Conservation (phyloP, 2,113 vertebrate genomes). For the Pomatorhinus ruficollis region DNA sequence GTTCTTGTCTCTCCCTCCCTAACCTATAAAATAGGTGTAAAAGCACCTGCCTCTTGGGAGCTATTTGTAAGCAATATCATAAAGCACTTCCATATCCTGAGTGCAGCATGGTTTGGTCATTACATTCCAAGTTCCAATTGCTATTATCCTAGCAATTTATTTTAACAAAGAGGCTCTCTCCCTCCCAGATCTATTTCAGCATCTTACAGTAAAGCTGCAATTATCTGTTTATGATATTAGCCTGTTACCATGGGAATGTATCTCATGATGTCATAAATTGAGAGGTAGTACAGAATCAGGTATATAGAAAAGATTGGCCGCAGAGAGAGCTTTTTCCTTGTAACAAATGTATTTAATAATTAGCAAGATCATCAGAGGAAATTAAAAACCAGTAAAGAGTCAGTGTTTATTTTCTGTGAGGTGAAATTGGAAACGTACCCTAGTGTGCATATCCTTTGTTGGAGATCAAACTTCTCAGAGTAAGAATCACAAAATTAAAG, state of each 20-base stretch:
- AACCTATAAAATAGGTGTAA: conserved; percentile 18
- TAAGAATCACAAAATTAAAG: not conserved
- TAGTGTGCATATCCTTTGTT: not conserved
- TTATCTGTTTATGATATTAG: conserved; percentile 10
- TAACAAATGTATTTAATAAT: conserved; percentile 18
- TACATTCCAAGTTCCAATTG: not conserved
- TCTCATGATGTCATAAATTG: not conserved
- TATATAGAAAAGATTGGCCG: not conserved
- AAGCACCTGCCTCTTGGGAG: not conserved
- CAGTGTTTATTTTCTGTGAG: not conserved
- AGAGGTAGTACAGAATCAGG: not conserved
- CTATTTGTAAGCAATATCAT: not conserved
- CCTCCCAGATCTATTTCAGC: not conserved
- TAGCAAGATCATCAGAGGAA: not conserved
- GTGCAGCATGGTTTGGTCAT: not conserved
- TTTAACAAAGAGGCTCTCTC: not conserved
- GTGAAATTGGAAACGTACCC: not conserved
- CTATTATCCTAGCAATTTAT: not conserved
- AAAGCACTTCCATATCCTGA: not conserved
- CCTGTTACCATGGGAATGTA: not conserved
- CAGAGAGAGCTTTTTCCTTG: not conserved
- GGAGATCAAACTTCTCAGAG: not conserved
- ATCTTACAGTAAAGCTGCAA: not conserved
- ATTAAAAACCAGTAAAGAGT: not conserved
- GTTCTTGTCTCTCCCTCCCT: not conserved